Evolutionary conservation across 2,113 vertebrate genomes (phyloP).

Genomic region (Steatornis caripensis): DNA sequence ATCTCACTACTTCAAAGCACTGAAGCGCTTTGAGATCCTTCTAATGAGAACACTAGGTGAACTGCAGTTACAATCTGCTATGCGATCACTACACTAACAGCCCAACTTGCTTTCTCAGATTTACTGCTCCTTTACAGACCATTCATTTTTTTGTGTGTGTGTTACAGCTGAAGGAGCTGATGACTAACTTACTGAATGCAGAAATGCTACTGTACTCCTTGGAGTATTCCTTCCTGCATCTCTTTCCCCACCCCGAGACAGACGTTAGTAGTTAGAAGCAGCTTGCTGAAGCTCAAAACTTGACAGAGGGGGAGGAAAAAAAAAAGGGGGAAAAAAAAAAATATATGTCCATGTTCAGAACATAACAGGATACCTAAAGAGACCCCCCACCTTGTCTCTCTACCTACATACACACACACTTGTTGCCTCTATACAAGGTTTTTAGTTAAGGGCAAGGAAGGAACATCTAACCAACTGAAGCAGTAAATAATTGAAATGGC

Average conservation of each 20-base stretch:
- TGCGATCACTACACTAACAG: not conserved
- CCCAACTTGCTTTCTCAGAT: not conserved
- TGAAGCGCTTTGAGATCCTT: not conserved
- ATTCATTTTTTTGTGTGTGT: slow-evolving; percentile 56
- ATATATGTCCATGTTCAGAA: not conserved
- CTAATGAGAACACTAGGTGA: not conserved
- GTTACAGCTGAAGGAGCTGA: slow-evolving; percentile 33
- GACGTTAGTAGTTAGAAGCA: slow-evolving; percentile 70
- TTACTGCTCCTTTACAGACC: slow-evolving; percentile 49
- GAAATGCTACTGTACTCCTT: slow-evolving; percentile 72
- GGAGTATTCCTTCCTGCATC: slow-evolving; percentile 46
- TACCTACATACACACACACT: not conserved
- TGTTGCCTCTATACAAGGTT: not conserved
- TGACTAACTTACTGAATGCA: slow-evolving; percentile 66
- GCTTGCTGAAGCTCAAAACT: slow-evolving; percentile 59
- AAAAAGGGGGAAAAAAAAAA: not conserved
- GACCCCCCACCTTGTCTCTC: not conserved
- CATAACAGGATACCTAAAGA: not conserved
- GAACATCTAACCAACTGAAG: not conserved
- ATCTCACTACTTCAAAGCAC: not conserved
- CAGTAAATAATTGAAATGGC: not conserved
- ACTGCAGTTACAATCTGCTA: not conserved
- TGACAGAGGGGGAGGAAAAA: not conserved
- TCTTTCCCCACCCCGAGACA: slow-evolving; percentile 55
- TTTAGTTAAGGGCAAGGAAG: not conserved